Conservation (phyloP, 2,888 invertebrate genomes). For the Epinotia ramella region DNA sequence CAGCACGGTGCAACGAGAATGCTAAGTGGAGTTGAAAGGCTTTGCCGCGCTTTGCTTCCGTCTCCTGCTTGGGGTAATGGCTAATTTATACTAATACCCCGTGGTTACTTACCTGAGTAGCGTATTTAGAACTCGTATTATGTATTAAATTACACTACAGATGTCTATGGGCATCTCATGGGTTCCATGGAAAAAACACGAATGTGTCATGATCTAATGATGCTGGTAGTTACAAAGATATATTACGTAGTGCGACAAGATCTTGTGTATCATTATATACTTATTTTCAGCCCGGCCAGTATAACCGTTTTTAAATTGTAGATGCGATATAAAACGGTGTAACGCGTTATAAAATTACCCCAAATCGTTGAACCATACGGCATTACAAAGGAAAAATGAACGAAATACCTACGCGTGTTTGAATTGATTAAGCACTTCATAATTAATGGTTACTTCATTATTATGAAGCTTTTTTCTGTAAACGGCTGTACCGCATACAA, state of each 20-base stretch:
- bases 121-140: not conserved
- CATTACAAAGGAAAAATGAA: not conserved
- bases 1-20: slow-evolving; percentile 67
- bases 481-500: no score
- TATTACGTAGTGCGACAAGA: no score
- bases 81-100: slow-evolving; percentile 15
- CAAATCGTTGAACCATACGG: slow-evolving; percentile 1
- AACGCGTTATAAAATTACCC: not conserved
- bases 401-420: not conserved
- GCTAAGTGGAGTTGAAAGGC: slow-evolving; percentile 74
- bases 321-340: no score
- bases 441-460: not conserved
- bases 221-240: not conserved
- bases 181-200: not conserved
- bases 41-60: slow-evolving; percentile 57
- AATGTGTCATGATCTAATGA: not conserved
- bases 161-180: not conserved
- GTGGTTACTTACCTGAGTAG: slow-evolving; percentile 16
- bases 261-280: not conserved
- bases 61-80: slow-evolving; percentile 21
- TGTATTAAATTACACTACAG: not conserved
- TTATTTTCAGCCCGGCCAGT: not conserved
- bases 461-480: not conserved
- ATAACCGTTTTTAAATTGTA: not conserved
- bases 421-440: not conserved